Conservation (phyloP, 2,797 vertebrate species). For the Cichlasoma orientale region DNA sequence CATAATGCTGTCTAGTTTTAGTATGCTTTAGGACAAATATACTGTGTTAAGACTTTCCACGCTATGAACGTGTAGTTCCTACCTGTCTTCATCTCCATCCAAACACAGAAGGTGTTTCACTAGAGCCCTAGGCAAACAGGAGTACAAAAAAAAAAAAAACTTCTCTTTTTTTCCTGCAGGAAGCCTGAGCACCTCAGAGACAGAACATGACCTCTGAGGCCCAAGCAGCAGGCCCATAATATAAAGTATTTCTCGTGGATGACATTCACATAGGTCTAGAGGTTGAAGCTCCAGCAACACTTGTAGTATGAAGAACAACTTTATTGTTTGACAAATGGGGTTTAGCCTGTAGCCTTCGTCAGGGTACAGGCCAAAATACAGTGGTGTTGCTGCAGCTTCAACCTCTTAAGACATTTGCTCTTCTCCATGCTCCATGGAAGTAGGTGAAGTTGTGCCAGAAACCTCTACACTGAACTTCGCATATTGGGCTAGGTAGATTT, state of each 20-base stretch:
- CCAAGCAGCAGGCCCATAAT: slow-evolving; percentile 86
- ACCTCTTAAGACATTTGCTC: neutral
- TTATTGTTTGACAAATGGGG: neutral
- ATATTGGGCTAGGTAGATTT: slow-evolving; percentile 81
- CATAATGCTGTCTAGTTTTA: slow-evolving; percentile 77
- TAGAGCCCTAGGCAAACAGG: neutral
- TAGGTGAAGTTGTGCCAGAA: neutral
- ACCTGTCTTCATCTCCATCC: neutral
- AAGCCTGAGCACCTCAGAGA: slow-evolving; percentile 62
- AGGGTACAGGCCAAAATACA: neutral
- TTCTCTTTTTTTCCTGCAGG: neutral
- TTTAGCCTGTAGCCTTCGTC: neutral
- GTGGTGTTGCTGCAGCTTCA: neutral
- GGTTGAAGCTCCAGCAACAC: neutral
- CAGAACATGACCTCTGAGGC: slow-evolving; percentile 73
- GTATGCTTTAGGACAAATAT: slow-evolving; percentile 79
- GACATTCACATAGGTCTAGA: slow-evolving; percentile 79
- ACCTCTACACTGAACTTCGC: neutral
- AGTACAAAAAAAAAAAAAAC: neutral
- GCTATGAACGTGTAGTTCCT: neutral
- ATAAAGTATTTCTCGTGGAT: slow-evolving; percentile 79
- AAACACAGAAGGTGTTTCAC: neutral
- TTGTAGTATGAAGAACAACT: neutral
- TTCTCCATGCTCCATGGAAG: neutral
- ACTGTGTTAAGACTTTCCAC: slow-evolving; percentile 62